These are phyloP conservation scores for Armadillidium nasatum DNA, from an alignment of 1,140 invertebrate species.

Conservation along the genomic window DNA sequence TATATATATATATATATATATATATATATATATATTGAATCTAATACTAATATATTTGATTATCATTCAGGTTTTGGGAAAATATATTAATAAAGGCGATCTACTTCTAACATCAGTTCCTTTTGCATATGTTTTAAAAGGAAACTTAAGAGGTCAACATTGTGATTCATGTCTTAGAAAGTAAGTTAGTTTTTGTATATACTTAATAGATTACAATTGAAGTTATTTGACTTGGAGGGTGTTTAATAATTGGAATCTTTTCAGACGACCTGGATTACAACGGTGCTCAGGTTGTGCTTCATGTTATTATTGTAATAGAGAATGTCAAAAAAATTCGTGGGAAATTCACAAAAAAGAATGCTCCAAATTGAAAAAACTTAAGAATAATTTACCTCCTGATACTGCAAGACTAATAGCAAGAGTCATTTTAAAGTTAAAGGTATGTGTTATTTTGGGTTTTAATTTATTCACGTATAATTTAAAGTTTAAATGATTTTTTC, in stretches of 20 bases:
- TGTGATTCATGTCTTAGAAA: background rate
- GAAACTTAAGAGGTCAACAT: background rate
- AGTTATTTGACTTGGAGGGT: no score
- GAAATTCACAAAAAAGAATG: slow-evolving; percentile 6
- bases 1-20: no score
- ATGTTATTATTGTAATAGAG: background rate
- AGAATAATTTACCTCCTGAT: background rate
- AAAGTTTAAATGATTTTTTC: no score
- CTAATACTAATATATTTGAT: no score
- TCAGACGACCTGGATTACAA: background rate
- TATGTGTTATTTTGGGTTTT: background rate
- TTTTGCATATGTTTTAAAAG: background rate
- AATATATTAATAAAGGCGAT: background rate
- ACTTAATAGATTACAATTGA: no score
- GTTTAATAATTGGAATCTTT: background rate
- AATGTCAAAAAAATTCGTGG: background rate
- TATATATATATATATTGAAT: no score
- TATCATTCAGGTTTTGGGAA: no score
- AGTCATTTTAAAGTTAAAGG: background rate
- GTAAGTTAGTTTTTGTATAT: background rate
- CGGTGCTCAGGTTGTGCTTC: background rate
- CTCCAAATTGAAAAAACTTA: background rate
- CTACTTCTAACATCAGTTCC: background rate
- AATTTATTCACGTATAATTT: no score
- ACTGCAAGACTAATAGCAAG: slow-evolving; percentile 3